Conservation (phyloP, 2,113 vertebrate species). For the Nothoprocta pentlandii region DNA sequence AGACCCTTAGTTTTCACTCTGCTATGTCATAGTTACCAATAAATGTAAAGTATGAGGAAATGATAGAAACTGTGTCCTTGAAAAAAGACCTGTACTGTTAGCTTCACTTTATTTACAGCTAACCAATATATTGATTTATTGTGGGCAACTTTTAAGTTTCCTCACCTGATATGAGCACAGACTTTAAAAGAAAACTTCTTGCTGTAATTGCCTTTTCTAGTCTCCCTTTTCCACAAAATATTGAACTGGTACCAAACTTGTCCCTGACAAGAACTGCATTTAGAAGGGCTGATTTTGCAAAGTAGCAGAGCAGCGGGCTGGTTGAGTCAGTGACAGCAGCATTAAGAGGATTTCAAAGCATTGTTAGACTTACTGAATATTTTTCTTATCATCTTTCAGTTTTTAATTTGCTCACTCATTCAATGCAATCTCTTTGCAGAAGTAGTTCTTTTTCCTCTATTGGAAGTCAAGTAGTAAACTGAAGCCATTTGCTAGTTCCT, state of each 20-base stretch:
- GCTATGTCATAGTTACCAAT: neutral
- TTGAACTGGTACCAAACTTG: conserved; percentile 49
- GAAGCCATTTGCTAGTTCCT: neutral
- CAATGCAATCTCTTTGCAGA: conserved; percentile 28
- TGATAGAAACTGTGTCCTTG: neutral
- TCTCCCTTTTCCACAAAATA: neutral
- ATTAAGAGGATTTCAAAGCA: conserved; percentile 60
- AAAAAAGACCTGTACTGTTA: neutral
- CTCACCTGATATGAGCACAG: neutral
- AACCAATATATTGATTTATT: neutral
- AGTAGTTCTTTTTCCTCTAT: conserved; percentile 1
- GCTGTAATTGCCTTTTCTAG: conserved; percentile 1
- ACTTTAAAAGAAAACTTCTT: neutral
- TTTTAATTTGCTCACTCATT: conserved; percentile 66
- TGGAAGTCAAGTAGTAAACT: conserved; percentile 46
- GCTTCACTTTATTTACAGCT: neutral
- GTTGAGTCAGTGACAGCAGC: conserved; percentile 27
- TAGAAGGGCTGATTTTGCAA: conserved; percentile 59
- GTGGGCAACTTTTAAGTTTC: neutral
- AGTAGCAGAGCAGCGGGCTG: conserved; percentile 37
- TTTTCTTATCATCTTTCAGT: conserved; percentile 57
- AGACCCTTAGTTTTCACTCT: neutral
- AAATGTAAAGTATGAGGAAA: neutral
- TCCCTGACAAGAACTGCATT: conserved; percentile 40
- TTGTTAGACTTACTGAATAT: conserved; percentile 64